Percentiles rank a stretch among this genome's conserved stretches.
Evolutionary conservation across 2,888 invertebrate genomes (phyloP).

Genomic region (Digitonthophagus gazella): DNA sequence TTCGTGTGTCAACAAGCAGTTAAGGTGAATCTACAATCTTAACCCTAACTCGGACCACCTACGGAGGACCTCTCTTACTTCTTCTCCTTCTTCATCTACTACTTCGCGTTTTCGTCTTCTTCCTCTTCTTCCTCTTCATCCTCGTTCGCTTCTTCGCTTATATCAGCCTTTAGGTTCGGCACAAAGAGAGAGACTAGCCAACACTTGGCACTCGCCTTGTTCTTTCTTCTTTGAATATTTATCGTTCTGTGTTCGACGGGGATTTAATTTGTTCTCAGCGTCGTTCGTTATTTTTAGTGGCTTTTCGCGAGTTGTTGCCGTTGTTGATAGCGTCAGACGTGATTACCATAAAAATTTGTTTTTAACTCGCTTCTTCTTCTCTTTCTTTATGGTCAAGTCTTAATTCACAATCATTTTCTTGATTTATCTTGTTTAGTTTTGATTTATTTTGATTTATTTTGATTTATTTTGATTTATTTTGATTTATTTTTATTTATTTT

Average conservation of each 20-base stretch:
- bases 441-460: too few relatives aligned
- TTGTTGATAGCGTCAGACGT: background rate
- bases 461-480: too few relatives aligned
- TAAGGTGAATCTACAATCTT: conserved; percentile 1
- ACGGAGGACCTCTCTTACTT: conserved; percentile 7
- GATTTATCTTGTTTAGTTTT: too few relatives aligned
- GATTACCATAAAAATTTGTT: background rate
- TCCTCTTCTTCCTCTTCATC: background rate
- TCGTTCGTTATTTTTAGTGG: background rate
- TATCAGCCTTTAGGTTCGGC: conserved; percentile 26
- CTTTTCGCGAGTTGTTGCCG: background rate
- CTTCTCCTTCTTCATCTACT: too few relatives aligned
- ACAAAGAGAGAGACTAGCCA: too few relatives aligned
- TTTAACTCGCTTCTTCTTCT: too few relatives aligned
- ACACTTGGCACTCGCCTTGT: too few relatives aligned
- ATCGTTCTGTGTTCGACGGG: conserved; percentile 10
- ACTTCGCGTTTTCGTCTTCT: background rate
- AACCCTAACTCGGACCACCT: conserved; percentile 13
- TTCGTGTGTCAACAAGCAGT: conserved; percentile 16
- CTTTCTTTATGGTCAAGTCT: too few relatives aligned
- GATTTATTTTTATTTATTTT: too few relatives aligned
- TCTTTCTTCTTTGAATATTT: conserved; percentile 25
- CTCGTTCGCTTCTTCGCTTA: background rate
- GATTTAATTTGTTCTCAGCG: conserved; percentile 10
- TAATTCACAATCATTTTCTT: too few relatives aligned